Evolutionary conservation across 2,888 invertebrate genomes (phyloP).

Genomic region (Phortica okadai): DNA sequence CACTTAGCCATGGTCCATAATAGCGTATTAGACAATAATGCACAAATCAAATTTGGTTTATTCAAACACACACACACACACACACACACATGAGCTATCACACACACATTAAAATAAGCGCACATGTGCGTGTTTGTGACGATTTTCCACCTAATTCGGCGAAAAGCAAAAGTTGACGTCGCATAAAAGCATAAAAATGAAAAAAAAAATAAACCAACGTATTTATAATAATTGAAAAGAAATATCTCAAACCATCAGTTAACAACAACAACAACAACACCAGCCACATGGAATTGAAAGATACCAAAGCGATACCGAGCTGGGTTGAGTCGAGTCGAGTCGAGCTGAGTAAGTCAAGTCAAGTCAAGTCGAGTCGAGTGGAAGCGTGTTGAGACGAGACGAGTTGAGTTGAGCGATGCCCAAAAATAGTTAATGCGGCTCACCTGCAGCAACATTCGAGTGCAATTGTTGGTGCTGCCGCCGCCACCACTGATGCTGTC

Average conservation of each 20-base stretch:
- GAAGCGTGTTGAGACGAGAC: neutral
- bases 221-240: slow-evolving; percentile 3
- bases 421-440: slow-evolving; percentile 26
- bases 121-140: neutral
- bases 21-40: neutral
- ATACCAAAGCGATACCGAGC: neutral
- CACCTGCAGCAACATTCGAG: slow-evolving; percentile 23
- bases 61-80: neutral
- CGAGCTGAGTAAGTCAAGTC: neutral
- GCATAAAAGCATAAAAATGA: neutral
- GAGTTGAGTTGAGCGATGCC: slow-evolving; percentile 19
- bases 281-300: neutral
- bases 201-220: neutral
- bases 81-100: neutral
- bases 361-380: neutral
- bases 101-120: neutral
- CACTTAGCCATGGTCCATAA: neutral
- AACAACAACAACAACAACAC: slow-evolving; percentile 15
- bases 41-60: slow-evolving; percentile 13
- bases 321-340: neutral
- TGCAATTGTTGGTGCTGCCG: neutral
- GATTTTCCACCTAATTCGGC: too few relatives aligned
- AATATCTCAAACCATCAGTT: slow-evolving; percentile 19
- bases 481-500: neutral
- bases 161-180: slow-evolving; percentile 2